Evolutionary conservation across 2,113 vertebrate genomes (phyloP), one percentile per base, ranked within the genome.

Genomic region (Erpornis zantholeuca): DNA sequence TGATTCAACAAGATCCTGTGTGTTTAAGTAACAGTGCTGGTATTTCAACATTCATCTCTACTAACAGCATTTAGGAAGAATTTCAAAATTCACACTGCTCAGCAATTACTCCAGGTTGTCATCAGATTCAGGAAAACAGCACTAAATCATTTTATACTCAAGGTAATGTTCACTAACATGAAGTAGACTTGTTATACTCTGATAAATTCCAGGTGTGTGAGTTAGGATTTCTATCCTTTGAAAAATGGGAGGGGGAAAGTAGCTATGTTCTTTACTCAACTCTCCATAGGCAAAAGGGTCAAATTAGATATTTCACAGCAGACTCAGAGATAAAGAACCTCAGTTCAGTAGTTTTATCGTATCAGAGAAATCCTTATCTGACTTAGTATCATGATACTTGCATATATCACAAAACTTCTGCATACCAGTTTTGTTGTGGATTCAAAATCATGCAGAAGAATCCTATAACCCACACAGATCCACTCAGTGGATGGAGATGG

Each of bases 51-150:
- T 75, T 86, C 54, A 40, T 71, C 56, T 93, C 85, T 86, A 86
- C 44, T 50, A 78, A 78, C 69, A 93, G n/a, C 40, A 86, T 88
- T 68, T 86, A 81, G 53, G 72, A 83, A 93, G 76, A 84, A 45
- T 82, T 90, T 94, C 36, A 84, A 93, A 93, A 86, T 75, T 88
- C 65, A 69, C 11, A 22, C 83, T 88, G 56, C 88, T 94, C 90
- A 94, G 94, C 76, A 88, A 50, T 83, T 84, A 81, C 79, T 95
- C 54, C 53, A 64, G 21, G 76, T 73, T 90, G 80, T 90, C 90
- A 90, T 75, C 80, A 88, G n/a, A 88, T 84, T 92, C 65, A 79
- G 49, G 72, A 88, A 92, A 92, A 73, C 36, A 79, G 57, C 61
- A 82, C 56, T 65, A 88, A 63, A 40, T 86, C 31, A 49, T 68